A percentile compares a stretch with the other conserved stretches of the same genome.
Evolutionary conservation across 2,797 vertebrate genomes (phyloP).

Genomic region (Heliangelus exortis): DNA sequence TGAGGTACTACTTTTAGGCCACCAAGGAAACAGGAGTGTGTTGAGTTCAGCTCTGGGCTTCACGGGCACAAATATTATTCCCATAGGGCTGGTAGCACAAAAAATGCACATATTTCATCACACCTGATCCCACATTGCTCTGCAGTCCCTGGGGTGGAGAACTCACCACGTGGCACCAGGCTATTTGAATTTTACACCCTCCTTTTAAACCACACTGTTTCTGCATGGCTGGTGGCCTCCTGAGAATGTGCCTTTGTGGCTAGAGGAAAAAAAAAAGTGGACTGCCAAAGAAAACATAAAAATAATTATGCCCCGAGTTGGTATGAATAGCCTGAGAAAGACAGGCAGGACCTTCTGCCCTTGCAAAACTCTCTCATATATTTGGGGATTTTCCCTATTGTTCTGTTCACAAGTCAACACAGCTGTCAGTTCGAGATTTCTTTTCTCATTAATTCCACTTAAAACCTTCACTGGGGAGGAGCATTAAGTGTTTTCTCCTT

Average conservation of each 20-base stretch:
- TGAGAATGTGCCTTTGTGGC: slow-evolving; percentile 34
- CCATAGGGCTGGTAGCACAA: background rate
- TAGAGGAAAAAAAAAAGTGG: background rate
- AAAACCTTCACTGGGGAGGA: background rate
- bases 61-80: background rate
- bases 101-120: background rate
- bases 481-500: slow-evolving; percentile 3
- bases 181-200: background rate
- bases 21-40: slow-evolving; percentile 21
- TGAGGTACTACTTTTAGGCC: background rate
- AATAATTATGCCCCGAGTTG: background rate
- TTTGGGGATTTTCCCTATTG: background rate
- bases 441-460: slow-evolving; percentile 12
- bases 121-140: background rate
- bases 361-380: background rate
- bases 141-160: background rate
- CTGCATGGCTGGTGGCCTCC: slow-evolving; percentile 31
- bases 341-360: background rate
- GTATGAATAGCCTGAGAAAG: slow-evolving; percentile 21
- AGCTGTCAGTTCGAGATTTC: background rate
- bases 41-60: background rate
- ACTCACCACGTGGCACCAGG: background rate
- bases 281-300: slow-evolving; percentile 40
- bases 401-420: slow-evolving; percentile 1
- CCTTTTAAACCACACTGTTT: background rate